Conservation (phyloP, 2,797 vertebrate genomes). For the Gymnopithys bicolor region DNA sequence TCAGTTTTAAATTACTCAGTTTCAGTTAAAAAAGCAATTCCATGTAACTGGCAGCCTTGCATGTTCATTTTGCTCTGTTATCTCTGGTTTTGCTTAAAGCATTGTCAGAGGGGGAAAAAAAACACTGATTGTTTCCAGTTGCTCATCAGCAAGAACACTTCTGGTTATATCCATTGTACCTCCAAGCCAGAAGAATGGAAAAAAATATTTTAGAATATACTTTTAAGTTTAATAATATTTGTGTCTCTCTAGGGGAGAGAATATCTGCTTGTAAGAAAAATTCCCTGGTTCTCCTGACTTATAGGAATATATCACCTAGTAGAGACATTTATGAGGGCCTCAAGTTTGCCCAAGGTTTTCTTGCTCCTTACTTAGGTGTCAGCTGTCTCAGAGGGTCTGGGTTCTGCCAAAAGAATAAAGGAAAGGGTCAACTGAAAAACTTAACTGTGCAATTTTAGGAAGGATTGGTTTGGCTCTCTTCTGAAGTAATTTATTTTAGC, state of each 20-base stretch:
- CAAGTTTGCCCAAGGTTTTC: not conserved
- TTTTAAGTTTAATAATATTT: not conserved
- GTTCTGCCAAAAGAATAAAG: not conserved
- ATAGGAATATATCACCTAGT: not conserved
- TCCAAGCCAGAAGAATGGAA: not conserved
- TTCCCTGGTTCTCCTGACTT: not conserved
- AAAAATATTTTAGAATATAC: not conserved
- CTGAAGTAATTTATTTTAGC: not conserved
- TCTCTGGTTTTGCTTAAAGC: not conserved
- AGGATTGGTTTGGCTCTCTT: not conserved
- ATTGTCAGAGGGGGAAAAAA: fast-evolving
- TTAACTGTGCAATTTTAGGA: not conserved
- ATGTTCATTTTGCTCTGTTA: not conserved
- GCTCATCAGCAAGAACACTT: not conserved
- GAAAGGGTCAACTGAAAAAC: not conserved
- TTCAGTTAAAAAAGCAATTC: not conserved
- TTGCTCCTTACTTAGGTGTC: not conserved
- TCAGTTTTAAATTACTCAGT: not conserved
- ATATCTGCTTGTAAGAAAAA: not conserved
- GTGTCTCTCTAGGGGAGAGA: not conserved
- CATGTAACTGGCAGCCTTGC: not conserved
- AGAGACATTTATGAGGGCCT: not conserved
- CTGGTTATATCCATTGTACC: not conserved
- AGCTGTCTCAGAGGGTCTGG: not conserved
- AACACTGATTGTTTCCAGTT: not conserved